phyloP scores from a whole-genome alignment of 2,888 invertebrate species.

The Trichacis sp. region DNA sequence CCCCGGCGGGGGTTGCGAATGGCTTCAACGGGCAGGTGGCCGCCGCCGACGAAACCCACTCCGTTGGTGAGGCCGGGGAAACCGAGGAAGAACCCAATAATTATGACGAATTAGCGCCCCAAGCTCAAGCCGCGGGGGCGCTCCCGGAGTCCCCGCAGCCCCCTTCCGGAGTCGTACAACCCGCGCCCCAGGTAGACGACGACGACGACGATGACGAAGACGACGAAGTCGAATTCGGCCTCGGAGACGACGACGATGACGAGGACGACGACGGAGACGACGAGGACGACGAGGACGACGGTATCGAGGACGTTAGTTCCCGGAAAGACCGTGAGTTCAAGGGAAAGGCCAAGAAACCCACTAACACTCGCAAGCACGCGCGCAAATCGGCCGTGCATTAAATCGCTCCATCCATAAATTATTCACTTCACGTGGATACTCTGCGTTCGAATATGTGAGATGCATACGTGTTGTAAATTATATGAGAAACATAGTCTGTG shows the following conservation, averaged over 20 bases:
- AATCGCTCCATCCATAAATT: too few relatives aligned
- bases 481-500: too few relatives aligned
- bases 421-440: too few relatives aligned
- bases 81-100: constrained; percentile 55
- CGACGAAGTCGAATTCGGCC: constrained; percentile 72
- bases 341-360: constrained; percentile 70
- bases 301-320: constrained; percentile 74
- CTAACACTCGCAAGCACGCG: constrained; percentile 57
- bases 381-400: constrained; percentile 46
- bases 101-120: constrained; percentile 63
- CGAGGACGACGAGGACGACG: constrained; percentile 66
- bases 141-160: constrained; percentile 67
- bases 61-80: constrained; percentile 56
- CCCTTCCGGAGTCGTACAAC: too few relatives aligned
- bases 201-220: constrained; percentile 63
- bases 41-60: constrained; percentile 57
- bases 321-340: constrained; percentile 90
- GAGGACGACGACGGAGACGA: constrained; percentile 74
- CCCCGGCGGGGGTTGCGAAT: too few relatives aligned
- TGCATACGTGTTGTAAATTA: too few relatives aligned
- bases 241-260: constrained; percentile 73
- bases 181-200: too few relatives aligned
- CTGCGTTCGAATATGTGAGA: too few relatives aligned
- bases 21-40: too few relatives aligned
- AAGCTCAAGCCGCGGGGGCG: constrained; percentile 63